Evolutionary conservation across 2,113 vertebrate genomes (phyloP), one percentile per base, ranked within the genome.

Genomic region (Osmerus mordax): DNA sequence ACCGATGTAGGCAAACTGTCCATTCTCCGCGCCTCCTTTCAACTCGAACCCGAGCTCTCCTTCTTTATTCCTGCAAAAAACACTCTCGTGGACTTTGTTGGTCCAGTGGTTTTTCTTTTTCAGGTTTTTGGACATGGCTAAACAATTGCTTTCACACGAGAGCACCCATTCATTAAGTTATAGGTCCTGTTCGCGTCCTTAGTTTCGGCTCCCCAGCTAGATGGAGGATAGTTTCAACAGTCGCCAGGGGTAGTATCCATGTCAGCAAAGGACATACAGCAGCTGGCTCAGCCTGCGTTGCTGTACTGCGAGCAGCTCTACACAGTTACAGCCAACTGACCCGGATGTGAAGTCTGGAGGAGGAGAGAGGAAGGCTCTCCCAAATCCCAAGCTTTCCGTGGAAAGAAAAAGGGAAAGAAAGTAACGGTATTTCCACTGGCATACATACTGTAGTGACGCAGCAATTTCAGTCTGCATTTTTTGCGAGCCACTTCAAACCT

Each of bases 101-200:
- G 94, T 98, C 97, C 97, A 98, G 94, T 98, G 97, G 92, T 92
- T 95, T 91, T 95, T 97, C 93, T 94, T 97, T 91, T 95, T 97
- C 92, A 94, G 90, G 90, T 89, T 96, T 89, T 94, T 96, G 94
- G 96, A 97, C 96, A 98, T 98, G 92, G 93, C 92, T 91, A 88
- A 19, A 71, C 69, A 61, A 54, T 87, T 41, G 65, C 4, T 63
- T 59, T 83, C 81, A 82, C 86, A 84, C 77, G 71, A 80, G 83
- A 60, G 79, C 83, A 72, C 79, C 79, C 71, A 83, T 63, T 75
- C 71, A 74, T 76, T 72, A 86, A 81, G 78, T 77, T 32, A 8
- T 62, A 77, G 69, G 70, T 78, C 64, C 47, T 29, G 71, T 70
- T 67, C 60, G 60, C 52, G 75, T 56, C 63, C 16, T 75, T 9